phyloP scores from a whole-genome alignment of 2,797 vertebrate species.

The Astyanax mexicanus region DNA sequence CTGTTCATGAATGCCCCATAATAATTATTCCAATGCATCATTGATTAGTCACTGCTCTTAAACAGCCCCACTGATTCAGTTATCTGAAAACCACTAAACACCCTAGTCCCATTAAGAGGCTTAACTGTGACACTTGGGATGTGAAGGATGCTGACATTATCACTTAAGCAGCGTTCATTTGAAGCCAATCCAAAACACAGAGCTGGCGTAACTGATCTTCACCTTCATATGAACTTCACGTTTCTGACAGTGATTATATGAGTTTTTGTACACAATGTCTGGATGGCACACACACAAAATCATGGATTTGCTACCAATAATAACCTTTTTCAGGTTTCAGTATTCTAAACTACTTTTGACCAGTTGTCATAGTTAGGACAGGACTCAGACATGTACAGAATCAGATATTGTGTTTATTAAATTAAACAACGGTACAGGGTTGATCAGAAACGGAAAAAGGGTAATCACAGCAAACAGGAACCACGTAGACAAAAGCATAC shows the following conservation, averaged over 20 bases:
- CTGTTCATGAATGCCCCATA: background rate
- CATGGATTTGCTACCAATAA: background rate
- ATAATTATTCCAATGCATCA: background rate
- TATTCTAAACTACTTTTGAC: too few species aligned
- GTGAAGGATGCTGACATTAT: background rate
- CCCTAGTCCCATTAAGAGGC: background rate
- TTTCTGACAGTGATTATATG: background rate
- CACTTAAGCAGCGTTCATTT: background rate
- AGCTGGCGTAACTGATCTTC: background rate
- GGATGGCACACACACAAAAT: too few species aligned
- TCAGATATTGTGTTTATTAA: too few species aligned
- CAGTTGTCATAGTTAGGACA: too few species aligned
- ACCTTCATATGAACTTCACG: background rate
- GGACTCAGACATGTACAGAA: too few species aligned
- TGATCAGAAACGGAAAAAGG: too few species aligned
- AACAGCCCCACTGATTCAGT: background rate
- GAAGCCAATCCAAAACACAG: background rate
- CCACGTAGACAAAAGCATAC: too few species aligned
- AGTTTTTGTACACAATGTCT: background rate
- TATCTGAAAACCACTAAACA: background rate
- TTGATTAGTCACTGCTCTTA: background rate
- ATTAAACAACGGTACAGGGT: too few species aligned
- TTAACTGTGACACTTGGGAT: background rate
- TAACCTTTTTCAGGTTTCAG: background rate
- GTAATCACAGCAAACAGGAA: too few species aligned